phyloP scores from a whole-genome alignment of 2,113 vertebrate species.

The Plecturocebus donacophilus region DNA sequence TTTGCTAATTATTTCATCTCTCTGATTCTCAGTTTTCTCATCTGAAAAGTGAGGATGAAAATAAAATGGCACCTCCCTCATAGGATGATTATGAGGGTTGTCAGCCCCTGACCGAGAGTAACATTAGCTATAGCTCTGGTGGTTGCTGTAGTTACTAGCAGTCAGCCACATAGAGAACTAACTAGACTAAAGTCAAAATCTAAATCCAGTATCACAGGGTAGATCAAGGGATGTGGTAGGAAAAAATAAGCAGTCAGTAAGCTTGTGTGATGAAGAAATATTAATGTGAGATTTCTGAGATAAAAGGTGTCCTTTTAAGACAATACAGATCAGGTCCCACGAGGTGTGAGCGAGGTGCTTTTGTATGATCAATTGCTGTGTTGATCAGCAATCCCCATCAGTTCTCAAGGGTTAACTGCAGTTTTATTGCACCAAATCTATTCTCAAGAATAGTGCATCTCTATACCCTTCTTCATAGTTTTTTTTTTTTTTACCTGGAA shows the following conservation, averaged over 20 bases:
- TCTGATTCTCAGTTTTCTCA: background rate
- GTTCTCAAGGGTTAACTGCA: background rate
- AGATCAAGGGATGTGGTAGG: background rate
- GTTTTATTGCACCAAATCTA: background rate
- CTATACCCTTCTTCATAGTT: background rate
- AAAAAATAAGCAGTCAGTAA: background rate
- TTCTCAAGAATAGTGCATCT: background rate
- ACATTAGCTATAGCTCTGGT: accelerated
- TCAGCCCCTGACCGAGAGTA: background rate
- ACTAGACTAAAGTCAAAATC: background rate
- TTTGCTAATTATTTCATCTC: background rate
- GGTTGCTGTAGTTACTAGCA: background rate
- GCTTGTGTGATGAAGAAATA: background rate
- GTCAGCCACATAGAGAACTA: background rate
- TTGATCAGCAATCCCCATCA: background rate
- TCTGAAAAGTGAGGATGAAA: background rate
- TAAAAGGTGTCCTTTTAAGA: background rate
- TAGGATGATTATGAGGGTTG: background rate
- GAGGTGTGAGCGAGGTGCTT: background rate
- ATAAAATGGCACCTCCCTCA: background rate
- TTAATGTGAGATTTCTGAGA: background rate
- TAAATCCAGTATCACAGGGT: background rate
- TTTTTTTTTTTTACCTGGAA: background rate
- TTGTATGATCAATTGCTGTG: accelerated
- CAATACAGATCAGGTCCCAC: background rate